phyloP scores from a whole-genome alignment of 1,140 invertebrate species.

The Cotesia vestalis region DNA sequence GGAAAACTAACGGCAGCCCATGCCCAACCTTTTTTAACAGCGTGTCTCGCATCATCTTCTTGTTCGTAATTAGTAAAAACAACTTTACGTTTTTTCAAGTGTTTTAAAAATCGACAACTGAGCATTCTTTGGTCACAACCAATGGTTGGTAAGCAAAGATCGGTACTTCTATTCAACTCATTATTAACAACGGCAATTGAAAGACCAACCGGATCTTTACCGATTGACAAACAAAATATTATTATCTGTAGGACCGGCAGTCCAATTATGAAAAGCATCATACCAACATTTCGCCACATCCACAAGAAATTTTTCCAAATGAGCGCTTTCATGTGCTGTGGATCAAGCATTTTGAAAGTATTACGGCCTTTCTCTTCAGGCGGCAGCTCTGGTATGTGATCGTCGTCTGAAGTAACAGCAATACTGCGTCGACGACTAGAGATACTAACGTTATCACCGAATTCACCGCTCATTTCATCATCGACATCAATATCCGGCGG shows the following conservation, averaged over 20 bases:
- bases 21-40: conserved; percentile 78
- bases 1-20: conserved; percentile 87
- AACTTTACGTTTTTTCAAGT: conserved; percentile 71
- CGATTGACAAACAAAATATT: conserved; percentile 93
- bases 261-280: conserved; percentile 90
- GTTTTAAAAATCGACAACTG: conserved; percentile 81
- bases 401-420: conserved; percentile 63
- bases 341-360: conserved; percentile 72
- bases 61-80: conserved; percentile 67
- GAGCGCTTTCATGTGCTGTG: conserved; percentile 81
- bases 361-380: conserved; percentile 54
- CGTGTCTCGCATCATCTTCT: conserved; percentile 71
- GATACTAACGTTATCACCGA: conserved; percentile 83
- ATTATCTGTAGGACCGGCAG: conserved; percentile 92
- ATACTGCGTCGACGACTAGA: conserved; percentile 72
- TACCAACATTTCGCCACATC: conserved; percentile 89
- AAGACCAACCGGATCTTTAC: conserved; percentile 85
- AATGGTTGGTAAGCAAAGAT: conserved; percentile 58
- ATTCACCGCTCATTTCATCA: conserved; percentile 85
- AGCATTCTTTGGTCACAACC: conserved; percentile 74
- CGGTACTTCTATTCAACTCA: conserved; percentile 73
- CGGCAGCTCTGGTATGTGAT: conserved; percentile 55
- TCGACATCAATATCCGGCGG: conserved; percentile 70
- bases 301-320: conserved; percentile 92
- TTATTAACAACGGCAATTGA: conserved; percentile 87